Conservation (phyloP, 2,113 vertebrate species). For the Saguinus imperator region DNA sequence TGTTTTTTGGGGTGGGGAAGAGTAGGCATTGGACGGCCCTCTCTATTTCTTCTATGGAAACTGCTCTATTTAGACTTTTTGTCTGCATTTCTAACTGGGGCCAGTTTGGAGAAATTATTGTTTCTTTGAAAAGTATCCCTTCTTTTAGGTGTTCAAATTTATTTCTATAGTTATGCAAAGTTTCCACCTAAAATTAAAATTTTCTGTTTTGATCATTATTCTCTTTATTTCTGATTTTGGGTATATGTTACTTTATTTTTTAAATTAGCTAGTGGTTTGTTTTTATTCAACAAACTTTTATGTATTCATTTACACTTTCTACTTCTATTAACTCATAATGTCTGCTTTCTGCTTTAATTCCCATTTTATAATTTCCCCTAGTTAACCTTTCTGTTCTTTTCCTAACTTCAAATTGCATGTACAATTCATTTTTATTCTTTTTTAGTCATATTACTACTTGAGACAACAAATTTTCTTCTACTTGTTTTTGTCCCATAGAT, state of each 20-base stretch:
- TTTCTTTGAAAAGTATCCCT: neutral
- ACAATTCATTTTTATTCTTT: neutral
- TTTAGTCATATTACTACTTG: neutral
- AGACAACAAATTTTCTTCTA: neutral
- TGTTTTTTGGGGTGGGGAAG: neutral
- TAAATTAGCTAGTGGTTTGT: neutral
- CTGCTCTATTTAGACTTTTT: neutral
- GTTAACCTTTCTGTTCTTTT: neutral
- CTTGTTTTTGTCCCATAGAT: neutral
- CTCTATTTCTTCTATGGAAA: neutral
- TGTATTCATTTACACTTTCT: neutral
- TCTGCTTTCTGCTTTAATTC: neutral
- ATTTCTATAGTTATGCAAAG: neutral
- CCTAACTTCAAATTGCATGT: neutral
- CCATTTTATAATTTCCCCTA: neutral
- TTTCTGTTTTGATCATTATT: neutral
- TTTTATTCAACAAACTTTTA: neutral
- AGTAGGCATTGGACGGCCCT: neutral
- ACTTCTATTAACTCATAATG: neutral
- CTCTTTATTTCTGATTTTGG: neutral
- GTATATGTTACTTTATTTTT: neutral
- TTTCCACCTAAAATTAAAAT: neutral
- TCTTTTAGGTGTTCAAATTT: neutral
- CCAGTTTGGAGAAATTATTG: neutral
- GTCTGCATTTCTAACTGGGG: neutral